Evolutionary conservation across 2,797 vertebrate genomes (phyloP).

Genomic region (Gila robusta): DNA sequence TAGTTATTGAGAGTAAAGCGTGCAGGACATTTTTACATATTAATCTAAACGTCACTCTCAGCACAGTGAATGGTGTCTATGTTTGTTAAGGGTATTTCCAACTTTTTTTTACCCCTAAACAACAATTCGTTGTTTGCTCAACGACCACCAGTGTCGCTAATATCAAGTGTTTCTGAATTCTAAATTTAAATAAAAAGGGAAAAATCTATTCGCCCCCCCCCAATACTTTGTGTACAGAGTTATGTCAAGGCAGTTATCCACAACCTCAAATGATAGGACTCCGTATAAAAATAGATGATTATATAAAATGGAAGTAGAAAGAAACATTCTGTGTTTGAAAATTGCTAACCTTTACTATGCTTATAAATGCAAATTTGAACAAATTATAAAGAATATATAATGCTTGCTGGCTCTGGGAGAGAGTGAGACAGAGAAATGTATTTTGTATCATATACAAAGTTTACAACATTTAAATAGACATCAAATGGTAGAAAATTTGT

Average conservation of each 20-base stretch:
- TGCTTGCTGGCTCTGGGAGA: neutral
- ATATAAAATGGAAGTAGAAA: neutral
- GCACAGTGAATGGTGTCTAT: too few relatives aligned
- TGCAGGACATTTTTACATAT: neutral
- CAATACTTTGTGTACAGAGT: too few relatives aligned
- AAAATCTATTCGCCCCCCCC: too few relatives aligned
- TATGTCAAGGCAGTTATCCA: too few relatives aligned
- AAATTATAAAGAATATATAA: neutral
- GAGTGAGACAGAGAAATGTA: neutral
- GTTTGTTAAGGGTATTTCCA: too few relatives aligned
- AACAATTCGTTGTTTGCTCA: too few relatives aligned
- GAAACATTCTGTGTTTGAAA: neutral
- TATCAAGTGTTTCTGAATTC: too few relatives aligned
- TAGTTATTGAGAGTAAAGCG: neutral
- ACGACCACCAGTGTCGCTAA: too few relatives aligned
- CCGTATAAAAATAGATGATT: neutral
- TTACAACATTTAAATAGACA: neutral
- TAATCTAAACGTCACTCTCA: neutral
- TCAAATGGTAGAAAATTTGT: neutral
- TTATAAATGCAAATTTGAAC: neutral
- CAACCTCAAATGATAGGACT: too few relatives aligned
- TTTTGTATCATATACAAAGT: neutral
- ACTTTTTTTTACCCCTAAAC: too few relatives aligned
- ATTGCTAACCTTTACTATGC: neutral
- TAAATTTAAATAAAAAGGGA: too few relatives aligned